Percentiles rank a stretch among this genome's conserved stretches.
These are phyloP conservation scores for Calcarius lapponicus DNA, from an alignment of 2,797 vertebrate genomes.

Conservation along the genomic window DNA sequence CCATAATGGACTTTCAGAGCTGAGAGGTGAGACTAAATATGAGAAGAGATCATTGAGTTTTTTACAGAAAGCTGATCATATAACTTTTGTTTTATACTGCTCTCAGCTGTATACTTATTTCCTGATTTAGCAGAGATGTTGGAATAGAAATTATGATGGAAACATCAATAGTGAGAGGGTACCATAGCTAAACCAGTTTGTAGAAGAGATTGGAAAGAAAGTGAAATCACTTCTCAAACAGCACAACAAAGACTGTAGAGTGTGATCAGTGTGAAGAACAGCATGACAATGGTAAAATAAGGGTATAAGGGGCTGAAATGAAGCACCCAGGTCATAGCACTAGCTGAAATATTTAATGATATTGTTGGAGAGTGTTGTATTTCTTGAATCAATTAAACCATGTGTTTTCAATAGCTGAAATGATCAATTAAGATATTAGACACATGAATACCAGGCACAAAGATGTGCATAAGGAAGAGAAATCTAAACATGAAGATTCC, in stretches of 20 bases:
- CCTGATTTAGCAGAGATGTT: neutral
- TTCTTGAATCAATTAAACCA: neutral
- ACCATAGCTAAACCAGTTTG: neutral
- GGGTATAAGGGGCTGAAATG: neutral
- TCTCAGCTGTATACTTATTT: slow-evolving; percentile 33
- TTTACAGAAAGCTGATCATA: neutral
- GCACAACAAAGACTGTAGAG: neutral
- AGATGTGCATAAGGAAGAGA: neutral
- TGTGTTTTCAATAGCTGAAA: neutral
- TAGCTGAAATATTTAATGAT: neutral
- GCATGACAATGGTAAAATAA: neutral
- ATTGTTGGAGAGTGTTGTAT: neutral
- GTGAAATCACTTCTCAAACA: neutral
- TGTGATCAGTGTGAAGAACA: neutral
- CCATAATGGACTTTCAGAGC: slow-evolving; percentile 34
- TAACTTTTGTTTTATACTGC: slow-evolving; percentile 48
- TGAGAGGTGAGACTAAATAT: slow-evolving; percentile 36
- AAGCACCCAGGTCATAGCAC: neutral
- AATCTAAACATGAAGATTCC: neutral
- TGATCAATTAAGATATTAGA: neutral
- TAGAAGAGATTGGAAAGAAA: slow-evolving; percentile 2
- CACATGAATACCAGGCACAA: neutral
- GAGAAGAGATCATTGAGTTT: neutral
- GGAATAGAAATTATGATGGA: neutral
- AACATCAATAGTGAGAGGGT: neutral